Evolutionary conservation across 2,888 invertebrate species (phyloP), one percentile per base, ranked within the genome.

Genomic region (Thereva nobilitata): DNA sequence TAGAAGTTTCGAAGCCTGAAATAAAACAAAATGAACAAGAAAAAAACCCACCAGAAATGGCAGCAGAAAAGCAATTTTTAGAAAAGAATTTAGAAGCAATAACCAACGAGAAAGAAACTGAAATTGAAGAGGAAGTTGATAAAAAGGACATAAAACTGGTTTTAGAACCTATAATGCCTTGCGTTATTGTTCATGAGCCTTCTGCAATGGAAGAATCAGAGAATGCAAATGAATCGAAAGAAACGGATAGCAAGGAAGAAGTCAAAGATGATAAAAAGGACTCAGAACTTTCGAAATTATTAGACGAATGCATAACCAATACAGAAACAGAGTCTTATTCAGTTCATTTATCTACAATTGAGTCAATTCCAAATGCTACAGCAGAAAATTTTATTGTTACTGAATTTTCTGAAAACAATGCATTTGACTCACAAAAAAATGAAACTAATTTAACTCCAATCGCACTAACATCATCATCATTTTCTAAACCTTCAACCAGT

Each of bases 401-500:
- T 8, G 34, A 57, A n/a, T n/a, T n/a, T 5, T 10, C 40, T 40
- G 34, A 6, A 63, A 49, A 9, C 5, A 45, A 37, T 54, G 54
- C 45, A 35, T 41, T 12, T 6, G 9, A 44, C 9, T 35, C 35
- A 45, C n/a, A 56, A 10, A 42, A 9, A 56, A 45, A 44, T 56
- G 34, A 49, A 49, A 23, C 4, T 5, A 49, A 4, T 23, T 5
- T 23, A 49, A 10, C 3, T 12, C 9, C 44, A 34, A 35, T 12
- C 8, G 35, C 53, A 44, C 12, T 57, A 2, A 61, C 55, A 41
- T 68, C 61, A 42, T 57, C 69, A 49, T 63, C 67, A 6, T 68
- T 67, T 45, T 67, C 67, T 3, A 72, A 67, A 73, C 57, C 71
- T 9, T 54, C 69, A 40, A 57, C 68, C 34, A 70, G 63, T 70